Evolutionary conservation across 2,113 vertebrate genomes (phyloP).

Genomic region (Vireo altiloquus): DNA sequence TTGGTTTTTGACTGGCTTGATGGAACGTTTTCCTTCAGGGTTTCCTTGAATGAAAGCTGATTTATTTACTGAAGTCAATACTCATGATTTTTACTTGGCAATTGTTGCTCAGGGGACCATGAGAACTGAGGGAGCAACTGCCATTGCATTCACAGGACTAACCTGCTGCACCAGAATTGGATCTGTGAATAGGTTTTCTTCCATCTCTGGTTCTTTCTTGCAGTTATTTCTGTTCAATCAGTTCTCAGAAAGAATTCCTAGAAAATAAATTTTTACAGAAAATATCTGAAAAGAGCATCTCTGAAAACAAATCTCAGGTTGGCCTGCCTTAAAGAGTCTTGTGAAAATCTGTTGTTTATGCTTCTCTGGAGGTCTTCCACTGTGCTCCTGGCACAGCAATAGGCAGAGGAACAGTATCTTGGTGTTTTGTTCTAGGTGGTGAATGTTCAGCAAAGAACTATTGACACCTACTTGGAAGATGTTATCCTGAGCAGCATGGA

Average conservation of each 20-base stretch:
- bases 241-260: background rate
- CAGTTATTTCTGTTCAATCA: background rate
- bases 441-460: constrained; percentile 84
- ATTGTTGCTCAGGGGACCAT: background rate
- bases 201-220: background rate
- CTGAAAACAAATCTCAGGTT: background rate
- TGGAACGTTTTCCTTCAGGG: background rate
- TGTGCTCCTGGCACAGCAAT: background rate
- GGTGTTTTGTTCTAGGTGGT: constrained; percentile 76
- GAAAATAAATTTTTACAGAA: background rate
- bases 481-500: constrained; percentile 79
- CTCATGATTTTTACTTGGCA: background rate
- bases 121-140: background rate
- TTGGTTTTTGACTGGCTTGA: background rate
- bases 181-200: background rate
- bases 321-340: background rate
- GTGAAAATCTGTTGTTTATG: background rate
- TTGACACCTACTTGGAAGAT: constrained; percentile 91
- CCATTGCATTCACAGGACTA: background rate
- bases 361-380: background rate
- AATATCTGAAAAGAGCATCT: background rate
- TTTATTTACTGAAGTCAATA: background rate
- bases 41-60: background rate
- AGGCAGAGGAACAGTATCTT: background rate
- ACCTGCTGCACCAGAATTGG: background rate